Evolutionary conservation across 1,140 invertebrate genomes (phyloP).

Genomic region (Apis florea): DNA sequence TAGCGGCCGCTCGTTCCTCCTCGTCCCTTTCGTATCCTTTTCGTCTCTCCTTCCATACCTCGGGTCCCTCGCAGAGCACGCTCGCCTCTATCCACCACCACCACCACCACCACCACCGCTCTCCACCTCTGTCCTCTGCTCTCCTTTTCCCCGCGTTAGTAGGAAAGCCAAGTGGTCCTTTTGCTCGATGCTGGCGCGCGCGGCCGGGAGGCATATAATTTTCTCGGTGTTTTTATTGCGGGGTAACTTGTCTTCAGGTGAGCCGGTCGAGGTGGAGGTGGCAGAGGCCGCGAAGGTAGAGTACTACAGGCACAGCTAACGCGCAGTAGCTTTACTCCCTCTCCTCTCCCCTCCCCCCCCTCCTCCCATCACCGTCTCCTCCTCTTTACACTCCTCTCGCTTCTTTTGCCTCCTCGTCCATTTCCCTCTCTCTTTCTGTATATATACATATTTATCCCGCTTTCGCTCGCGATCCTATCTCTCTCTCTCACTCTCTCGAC

Average conservation of each 20-base stretch:
- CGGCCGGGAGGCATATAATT: constrained; percentile 79
- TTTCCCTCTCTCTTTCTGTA: constrained; percentile 7
- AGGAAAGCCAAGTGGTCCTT: constrained; percentile 75
- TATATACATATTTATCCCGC: constrained; percentile 32
- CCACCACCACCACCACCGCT: too few species aligned
- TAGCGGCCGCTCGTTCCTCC: constrained; percentile 28
- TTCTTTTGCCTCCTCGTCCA: constrained; percentile 32
- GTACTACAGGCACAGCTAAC: constrained; percentile 78
- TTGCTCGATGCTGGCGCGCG: constrained; percentile 70
- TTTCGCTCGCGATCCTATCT: constrained; percentile 8
- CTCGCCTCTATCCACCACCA: constrained; percentile 16
- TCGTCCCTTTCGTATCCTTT: constrained; percentile 5
- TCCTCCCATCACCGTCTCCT: background rate
- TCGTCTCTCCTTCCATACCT: constrained; percentile 15
- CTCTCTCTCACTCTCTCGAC: constrained; percentile 1
- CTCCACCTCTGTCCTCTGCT: constrained; percentile 60
- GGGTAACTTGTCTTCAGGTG: constrained; percentile 81
- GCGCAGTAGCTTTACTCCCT: constrained; percentile 76
- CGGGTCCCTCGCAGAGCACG: background rate
- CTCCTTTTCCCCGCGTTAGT: constrained; percentile 71
- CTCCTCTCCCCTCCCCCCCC: constrained; percentile 39
- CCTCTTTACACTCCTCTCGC: constrained; percentile 36
- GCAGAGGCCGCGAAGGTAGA: constrained; percentile 69
- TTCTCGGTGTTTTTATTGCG: constrained; percentile 80
- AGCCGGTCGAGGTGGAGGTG: constrained; percentile 77